Base-by-base conservation (phyloP, 2,797 vertebrate species). In the Sciurus vulgaris region DNA sequence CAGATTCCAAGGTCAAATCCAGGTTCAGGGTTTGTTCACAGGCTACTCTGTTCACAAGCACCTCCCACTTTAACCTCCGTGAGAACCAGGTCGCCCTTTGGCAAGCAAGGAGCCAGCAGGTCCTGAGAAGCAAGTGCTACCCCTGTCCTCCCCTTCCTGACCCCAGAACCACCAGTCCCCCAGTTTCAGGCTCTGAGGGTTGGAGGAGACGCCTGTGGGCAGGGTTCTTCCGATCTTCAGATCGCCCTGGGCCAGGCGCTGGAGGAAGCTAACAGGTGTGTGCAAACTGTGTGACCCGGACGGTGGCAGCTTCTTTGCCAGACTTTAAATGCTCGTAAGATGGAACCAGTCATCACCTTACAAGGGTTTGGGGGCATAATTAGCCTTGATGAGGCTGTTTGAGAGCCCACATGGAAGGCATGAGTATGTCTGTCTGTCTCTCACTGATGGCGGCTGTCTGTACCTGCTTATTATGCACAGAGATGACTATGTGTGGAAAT, bases 321-420 rank as follows among this genome's bases (percentile, higher is more conserved):
- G 65, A 65, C 82, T 94, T 89, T 69, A 77, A 90, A 20, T 70
- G 83, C 84, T 89, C 41, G 7, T 95, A 54, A 93, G 89, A 73
- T 65, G 9, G 44, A 65, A 67, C 70, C 72, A 41, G 0, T 51
- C 65, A 69, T 30, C 17, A 76, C 93, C 82, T 96, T 76, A 89
- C 65, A 88, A 91, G 44, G 65, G 47, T 77, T 84, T 30, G 0
- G 92, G 73, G 95, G 44, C 54, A 35, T 92, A 94, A 97, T 97
- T 89, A 96, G 35, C 18, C 2, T 51, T n/a, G 51, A 73, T 3
- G 38, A 78, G 73, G 78, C 59, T 89, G 86, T 95, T 84, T 90
- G 96, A 96, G 92, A 92, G 4, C 92, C 51, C 1, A 9, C 67
- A 78, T 88, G 18, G 56, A 73, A 82, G 69, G 41, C n/a, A 1